phyloP scores from a whole-genome alignment of 2,797 vertebrate genomes.

The Cuculus canorus region DNA sequence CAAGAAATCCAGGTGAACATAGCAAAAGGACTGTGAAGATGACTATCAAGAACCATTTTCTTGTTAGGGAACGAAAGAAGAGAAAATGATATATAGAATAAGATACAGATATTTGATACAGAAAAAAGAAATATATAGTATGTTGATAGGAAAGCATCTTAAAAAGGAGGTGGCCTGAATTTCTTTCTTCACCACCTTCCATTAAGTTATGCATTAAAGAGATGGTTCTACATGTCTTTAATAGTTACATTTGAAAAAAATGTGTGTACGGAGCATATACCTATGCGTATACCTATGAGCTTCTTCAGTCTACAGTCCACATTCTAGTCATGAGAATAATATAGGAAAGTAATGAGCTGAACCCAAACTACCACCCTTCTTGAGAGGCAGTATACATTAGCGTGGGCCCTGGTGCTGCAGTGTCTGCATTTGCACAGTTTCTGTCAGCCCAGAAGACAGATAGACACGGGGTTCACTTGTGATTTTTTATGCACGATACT shows the following conservation, averaged over 20 bases:
- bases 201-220: not conserved
- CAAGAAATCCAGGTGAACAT: not conserved
- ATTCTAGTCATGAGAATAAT: not conserved
- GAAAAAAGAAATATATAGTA: not conserved
- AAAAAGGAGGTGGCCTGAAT: not conserved
- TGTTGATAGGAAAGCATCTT: not conserved
- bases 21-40: not conserved
- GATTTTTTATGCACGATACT: not conserved
- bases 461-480: not conserved
- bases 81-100: not conserved
- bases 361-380: not conserved
- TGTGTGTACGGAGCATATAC: too few species aligned
- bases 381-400: not conserved
- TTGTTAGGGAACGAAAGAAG: not conserved
- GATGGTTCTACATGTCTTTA: not conserved
- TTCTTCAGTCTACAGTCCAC: not conserved
- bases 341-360: not conserved
- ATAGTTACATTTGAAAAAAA: not conserved
- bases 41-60: not conserved
- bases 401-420: not conserved
- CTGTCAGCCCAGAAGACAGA: not conserved
- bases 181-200: not conserved
- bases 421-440: not conserved
- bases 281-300: not conserved
- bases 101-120: not conserved